Base-by-base conservation (phyloP, 1,140 invertebrate species). In the Hyles vespertilio region DNA sequence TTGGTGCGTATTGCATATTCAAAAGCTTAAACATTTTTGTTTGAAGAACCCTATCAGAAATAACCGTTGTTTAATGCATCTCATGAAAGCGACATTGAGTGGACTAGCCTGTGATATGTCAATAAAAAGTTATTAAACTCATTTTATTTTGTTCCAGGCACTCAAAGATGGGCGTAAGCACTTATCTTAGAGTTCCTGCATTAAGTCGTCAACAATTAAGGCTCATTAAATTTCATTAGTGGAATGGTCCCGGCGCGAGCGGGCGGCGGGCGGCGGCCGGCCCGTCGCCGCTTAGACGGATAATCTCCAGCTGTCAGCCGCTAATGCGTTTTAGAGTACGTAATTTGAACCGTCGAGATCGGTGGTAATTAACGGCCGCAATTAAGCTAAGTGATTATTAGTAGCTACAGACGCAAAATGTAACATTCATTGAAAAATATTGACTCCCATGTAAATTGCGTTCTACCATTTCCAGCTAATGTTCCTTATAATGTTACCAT, bases 281-380 rank as follows among this genome's bases (percentile, higher is more conserved):
- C 59, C 71, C 69, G 72, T 67, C 77, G 73, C 70, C 81, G 78
- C 79, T 83, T 84, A 85, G 85, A 83, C 74, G 84, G 85, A 89
- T 87, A 87, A 87, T 89, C 85, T 89, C 77, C 82, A 84, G 77
- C 85, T 89, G 85, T 89, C 85, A 89, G 77, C 66, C 79, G 76
- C 82, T 88, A 88, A 88, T 87, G 85, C 82, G 81, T 89, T 89
- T 89, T 89, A 89, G 85, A 89, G 85, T 89, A 89, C 85, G 85
- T 87, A 87, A 89, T 89, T 89, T 89, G 85, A 89, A 84, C 82
- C 84, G 81, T 79, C 76, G 79, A 87, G 82, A 87, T 87, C 85
- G 78, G 74, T 72, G 73, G 85, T 85, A 87, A 89, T 89, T 89
- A 89, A 86, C 83, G 73, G 73, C 71, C 70, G 84, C 84, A 87